A percentile compares a stretch with the other conserved stretches of the same genome.
Evolutionary conservation across 1,140 invertebrate genomes (phyloP).

Genomic region (Brachionus koreanus): DNA sequence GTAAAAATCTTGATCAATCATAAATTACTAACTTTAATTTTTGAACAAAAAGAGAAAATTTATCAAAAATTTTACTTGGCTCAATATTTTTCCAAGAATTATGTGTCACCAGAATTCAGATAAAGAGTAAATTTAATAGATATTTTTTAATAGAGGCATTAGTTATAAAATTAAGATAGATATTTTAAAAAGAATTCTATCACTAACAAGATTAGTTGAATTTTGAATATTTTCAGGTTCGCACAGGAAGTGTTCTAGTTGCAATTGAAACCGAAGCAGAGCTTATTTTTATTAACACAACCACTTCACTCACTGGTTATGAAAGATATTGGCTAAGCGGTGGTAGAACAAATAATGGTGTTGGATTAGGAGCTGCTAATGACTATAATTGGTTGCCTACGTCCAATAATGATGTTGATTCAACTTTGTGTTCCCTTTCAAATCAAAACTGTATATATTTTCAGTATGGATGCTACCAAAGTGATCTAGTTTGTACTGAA

Average conservation of each 20-base stretch:
- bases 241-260: neutral
- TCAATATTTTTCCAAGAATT: no score
- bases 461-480: neutral
- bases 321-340: neutral
- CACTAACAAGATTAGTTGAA: no score
- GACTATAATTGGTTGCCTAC: neutral
- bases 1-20: no score
- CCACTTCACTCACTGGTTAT: no score
- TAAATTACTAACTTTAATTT: no score
- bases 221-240: neutral
- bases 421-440: neutral
- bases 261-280: neutral
- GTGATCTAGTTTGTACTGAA: neutral
- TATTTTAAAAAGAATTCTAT: neutral
- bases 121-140: no score
- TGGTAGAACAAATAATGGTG: neutral
- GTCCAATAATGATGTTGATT: neutral
- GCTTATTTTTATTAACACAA: no score
- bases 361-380: neutral
- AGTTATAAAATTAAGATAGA: no score
- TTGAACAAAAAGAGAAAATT: no score
- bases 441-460: neutral
- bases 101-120: no score
- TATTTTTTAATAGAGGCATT: no score
- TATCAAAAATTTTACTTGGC: no score